These are phyloP conservation scores for Labeo rohita DNA, from an alignment of 2,113 vertebrate genomes.

Conservation along the genomic window DNA sequence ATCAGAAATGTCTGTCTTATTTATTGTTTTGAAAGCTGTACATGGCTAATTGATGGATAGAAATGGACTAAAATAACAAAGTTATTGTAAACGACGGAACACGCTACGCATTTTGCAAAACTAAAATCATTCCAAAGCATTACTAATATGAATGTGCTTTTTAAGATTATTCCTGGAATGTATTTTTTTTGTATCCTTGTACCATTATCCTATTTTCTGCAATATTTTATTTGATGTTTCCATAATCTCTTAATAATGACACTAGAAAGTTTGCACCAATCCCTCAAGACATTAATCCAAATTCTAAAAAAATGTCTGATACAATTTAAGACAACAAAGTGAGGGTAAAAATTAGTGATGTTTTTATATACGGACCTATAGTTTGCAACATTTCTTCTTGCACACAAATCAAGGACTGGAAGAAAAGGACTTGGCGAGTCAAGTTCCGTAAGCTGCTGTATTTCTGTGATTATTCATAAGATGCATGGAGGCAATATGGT, in stretches of 20 bases:
- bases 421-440: background rate
- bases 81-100: slow-evolving; percentile 59
- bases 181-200: slow-evolving; percentile 54
- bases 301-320: background rate
- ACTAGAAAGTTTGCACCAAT: slow-evolving; percentile 12
- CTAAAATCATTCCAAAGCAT: slow-evolving; percentile 77
- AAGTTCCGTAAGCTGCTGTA: background rate
- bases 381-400: background rate
- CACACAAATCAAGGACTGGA: background rate
- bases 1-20: slow-evolving; percentile 73
- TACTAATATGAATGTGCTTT: slow-evolving; percentile 73
- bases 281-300: background rate
- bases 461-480: background rate
- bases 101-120: slow-evolving; percentile 48
- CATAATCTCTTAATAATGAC: background rate
- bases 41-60: slow-evolving; percentile 55
- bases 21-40: slow-evolving; percentile 68
- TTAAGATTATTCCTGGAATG: slow-evolving; percentile 63
- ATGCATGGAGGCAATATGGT: background rate
- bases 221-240: slow-evolving; percentile 27
- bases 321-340: background rate
- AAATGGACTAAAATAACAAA: slow-evolving; percentile 71
- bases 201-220: background rate
- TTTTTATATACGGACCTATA: background rate
- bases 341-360: background rate